These are phyloP conservation scores for Nasonia longicornis DNA, from an alignment of 1,140 invertebrate genomes.

Conservation along the genomic window DNA sequence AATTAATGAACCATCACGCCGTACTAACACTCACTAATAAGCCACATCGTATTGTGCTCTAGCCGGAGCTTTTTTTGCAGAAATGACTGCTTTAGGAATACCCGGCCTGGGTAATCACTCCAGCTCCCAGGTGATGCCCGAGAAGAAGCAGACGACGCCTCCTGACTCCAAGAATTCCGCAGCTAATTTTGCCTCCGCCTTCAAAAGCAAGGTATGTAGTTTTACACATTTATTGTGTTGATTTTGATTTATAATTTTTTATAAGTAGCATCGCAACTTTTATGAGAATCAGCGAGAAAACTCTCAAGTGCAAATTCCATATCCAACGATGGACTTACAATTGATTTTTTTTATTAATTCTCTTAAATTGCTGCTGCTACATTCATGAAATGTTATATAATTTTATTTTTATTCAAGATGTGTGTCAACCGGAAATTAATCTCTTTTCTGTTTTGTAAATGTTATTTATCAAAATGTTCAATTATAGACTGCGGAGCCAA, in stretches of 20 bases:
- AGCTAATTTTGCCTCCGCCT: conserved; percentile 75
- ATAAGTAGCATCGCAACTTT: neutral
- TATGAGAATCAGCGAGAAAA: neutral
- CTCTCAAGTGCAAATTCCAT: too few species aligned
- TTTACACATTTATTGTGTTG: neutral
- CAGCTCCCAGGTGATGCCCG: conserved; percentile 57
- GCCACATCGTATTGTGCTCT: conserved; percentile 55
- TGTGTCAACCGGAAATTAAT: conserved; percentile 3
- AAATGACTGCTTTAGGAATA: conserved; percentile 64
- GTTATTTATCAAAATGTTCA: conserved; percentile 16
- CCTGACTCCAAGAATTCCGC: conserved; percentile 69
- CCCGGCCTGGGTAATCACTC: conserved; percentile 63
- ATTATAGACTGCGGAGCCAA: conserved; percentile 71
- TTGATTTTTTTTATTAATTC: neutral
- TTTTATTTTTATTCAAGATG: neutral
- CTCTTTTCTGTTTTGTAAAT: conserved; percentile 1
- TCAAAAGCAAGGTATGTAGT: conserved; percentile 73
- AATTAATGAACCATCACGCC: conserved; percentile 43
- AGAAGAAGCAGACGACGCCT: conserved; percentile 65
- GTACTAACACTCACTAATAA: conserved; percentile 61
- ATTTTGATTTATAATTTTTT: neutral
- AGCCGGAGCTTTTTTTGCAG: conserved; percentile 67
- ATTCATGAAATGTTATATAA: neutral
- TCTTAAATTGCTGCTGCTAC: neutral
- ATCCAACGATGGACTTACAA: too few species aligned